phyloP scores from a whole-genome alignment of 2,113 vertebrate genomes.

The Daphoenositta chrysoptera region DNA sequence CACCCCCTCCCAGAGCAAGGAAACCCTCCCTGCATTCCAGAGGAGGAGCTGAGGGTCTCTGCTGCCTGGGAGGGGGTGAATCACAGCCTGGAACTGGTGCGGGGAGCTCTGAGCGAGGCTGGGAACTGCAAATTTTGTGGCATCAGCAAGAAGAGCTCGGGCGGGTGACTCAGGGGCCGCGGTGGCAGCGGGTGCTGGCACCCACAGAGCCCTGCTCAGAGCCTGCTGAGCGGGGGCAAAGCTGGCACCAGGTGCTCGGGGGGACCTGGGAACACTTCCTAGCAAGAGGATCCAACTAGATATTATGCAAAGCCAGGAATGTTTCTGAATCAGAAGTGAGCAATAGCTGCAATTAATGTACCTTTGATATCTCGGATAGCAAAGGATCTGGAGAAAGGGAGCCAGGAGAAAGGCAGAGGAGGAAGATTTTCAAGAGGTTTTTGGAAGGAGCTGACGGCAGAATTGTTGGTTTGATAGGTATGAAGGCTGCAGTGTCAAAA shows the following conservation, averaged over 20 bases:
- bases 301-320: neutral
- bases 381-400: neutral
- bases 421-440: neutral
- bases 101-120: neutral
- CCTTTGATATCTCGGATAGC: fast-evolving
- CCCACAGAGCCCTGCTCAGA: neutral
- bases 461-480: neutral
- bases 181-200: neutral
- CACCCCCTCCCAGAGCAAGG: neutral
- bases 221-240: neutral
- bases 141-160: neutral
- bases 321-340: neutral
- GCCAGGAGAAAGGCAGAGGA: neutral
- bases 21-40: neutral
- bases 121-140: neutral
- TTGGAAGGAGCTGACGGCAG: neutral
- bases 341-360: neutral
- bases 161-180: neutral
- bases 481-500: fast-evolving
- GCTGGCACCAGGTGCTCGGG: neutral
- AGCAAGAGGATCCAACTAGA: neutral
- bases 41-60: neutral
- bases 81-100: neutral
- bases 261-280: fast-evolving
- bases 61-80: neutral